phyloP scores from a whole-genome alignment of 2,797 vertebrate species.

The Novumbra hubbsi region DNA sequence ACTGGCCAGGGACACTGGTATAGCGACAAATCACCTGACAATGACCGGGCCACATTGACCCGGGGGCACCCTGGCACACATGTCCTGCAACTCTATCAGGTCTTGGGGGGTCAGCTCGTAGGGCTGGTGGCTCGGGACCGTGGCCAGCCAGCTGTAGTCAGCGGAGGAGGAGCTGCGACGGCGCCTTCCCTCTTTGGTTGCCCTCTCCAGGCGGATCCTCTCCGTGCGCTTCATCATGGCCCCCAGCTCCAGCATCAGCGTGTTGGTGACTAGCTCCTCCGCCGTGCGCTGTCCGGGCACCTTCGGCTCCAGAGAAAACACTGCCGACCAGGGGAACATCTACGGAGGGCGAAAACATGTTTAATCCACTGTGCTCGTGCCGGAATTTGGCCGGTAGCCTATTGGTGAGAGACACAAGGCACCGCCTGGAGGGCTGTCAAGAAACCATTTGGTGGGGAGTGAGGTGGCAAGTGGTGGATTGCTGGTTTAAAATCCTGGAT shows the following conservation, averaged over 20 bases:
- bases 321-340: conserved; percentile 81
- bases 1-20: neutral
- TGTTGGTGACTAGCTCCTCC: conserved; percentile 79
- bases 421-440: no score
- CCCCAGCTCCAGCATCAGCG: conserved; percentile 80
- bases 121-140: conserved; percentile 55
- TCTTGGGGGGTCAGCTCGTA: conserved; percentile 75
- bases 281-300: conserved; percentile 72
- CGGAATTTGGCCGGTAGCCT: neutral
- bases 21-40: conserved; percentile 62
- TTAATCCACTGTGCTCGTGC: neutral
- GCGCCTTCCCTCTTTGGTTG: conserved; percentile 60
- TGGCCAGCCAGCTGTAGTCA: conserved; percentile 81
- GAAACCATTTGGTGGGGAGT: no score
- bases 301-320: conserved; percentile 75
- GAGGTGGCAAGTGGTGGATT: no score
- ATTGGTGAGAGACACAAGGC: no score
- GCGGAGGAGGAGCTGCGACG: conserved; percentile 68
- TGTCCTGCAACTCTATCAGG: conserved; percentile 77
- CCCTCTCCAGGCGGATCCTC: conserved; percentile 73
- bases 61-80: conserved; percentile 76
- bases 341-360: conserved; percentile 27
- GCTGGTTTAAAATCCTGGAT: no score
- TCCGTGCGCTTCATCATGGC: conserved; percentile 79
- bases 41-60: conserved; percentile 78